Evolutionary conservation across 2,113 vertebrate genomes (phyloP).

Genomic region (Anhinga rufa): DNA sequence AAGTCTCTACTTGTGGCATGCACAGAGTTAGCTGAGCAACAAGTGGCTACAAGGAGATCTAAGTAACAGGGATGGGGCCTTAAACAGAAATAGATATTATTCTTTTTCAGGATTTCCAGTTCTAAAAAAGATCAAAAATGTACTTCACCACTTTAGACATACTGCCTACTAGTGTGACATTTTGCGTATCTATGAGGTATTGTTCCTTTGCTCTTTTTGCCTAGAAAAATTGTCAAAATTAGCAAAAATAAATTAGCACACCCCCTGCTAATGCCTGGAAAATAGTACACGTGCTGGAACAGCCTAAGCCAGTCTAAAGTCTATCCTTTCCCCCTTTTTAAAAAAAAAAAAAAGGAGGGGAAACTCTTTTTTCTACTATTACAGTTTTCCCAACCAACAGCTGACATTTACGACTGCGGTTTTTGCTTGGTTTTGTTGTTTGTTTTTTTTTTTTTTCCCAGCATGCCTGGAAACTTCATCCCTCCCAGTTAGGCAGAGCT

Average conservation of each 20-base stretch:
- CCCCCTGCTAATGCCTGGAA: neutral
- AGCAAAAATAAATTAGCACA: neutral
- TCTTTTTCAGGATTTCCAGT: neutral
- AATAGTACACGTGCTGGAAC: neutral
- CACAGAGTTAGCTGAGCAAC: neutral
- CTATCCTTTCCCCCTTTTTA: neutral
- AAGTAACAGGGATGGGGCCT: neutral
- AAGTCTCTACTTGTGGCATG: neutral
- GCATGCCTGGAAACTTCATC: neutral
- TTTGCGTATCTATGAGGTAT: rapidly evolving
- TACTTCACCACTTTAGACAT: neutral
- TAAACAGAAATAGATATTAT: neutral
- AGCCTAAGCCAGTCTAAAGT: neutral
- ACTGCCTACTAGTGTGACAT: neutral
- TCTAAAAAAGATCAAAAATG: neutral
- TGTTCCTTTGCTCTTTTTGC: neutral
- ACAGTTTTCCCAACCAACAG: neutral
- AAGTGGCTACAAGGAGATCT: neutral
- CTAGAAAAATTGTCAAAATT: neutral
- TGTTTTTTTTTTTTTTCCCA: neutral
- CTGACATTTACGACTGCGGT: neutral
- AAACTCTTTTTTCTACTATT: neutral
- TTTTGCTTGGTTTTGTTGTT: neutral
- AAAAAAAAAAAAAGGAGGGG: rapidly evolving
- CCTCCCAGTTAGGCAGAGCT: neutral